Base-by-base conservation (phyloP, 2,797 vertebrate genomes). In the Paedocypris micromegethes region DNA sequence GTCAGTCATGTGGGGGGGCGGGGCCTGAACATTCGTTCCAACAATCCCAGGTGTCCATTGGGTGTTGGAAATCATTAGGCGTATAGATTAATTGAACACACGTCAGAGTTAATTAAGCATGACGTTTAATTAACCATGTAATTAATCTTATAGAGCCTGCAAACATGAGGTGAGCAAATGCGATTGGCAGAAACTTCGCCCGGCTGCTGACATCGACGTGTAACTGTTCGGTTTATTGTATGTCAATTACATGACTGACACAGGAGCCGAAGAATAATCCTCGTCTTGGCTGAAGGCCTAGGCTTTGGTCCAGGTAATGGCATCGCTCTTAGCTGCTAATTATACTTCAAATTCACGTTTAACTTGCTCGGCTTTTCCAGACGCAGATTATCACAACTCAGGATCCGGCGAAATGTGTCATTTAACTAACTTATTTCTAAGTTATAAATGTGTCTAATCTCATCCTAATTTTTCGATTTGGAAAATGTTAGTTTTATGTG, bases 91-190 rank as follows among this genome's bases (percentile, higher is more conserved):
- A 90, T 90, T 90, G 89, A 87, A 88, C 87, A 88, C 84, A 86
- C 87, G 88, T 88, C 86, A 88, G 87, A 86, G 85, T 90, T 90
- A 90, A 90, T 90, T 90, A 90, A 89, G 86, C 86, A 88, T 85
- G 83, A 82, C 81, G 79, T 88, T 89, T 88, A 90, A 90, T 90
- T 90, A 90, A 88, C 79, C 88, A 86, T 88, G 85, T 90, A 90
- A 90, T 90, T 90, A 88, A 89, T 89, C 88, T 87, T 88, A 88
- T 84, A 84, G 82, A 83, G 83, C 83, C 86, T 84, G 80, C 83
- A 86, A 80, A 80, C 81, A 76, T 64, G 53, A 79, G 69, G n/a
- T 72, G 66, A 48, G 68, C 23, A 23, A 73, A 66, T 75, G 70
- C 76, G 70, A 81, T 58, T 69, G 71, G 72, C 65, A 85, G 82